Evolutionary conservation across 1,140 invertebrate genomes (phyloP).

Genomic region (Habropoda laboriosa): DNA sequence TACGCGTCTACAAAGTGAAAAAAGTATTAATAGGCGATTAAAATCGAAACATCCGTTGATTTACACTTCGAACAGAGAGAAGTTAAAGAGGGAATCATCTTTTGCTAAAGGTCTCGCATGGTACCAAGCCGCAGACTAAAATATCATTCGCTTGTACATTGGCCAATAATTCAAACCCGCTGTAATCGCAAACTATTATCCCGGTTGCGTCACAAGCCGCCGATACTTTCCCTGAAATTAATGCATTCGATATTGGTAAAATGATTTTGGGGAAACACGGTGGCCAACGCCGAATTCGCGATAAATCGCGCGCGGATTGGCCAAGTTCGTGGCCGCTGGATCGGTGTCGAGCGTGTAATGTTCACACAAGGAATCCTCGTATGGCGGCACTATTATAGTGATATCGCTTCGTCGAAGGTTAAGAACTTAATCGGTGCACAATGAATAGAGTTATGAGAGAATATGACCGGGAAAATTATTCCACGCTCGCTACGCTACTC

Average conservation of each 20-base stretch:
- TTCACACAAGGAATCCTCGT: not conserved
- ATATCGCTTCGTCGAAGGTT: constrained; percentile 20
- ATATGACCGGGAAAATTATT: constrained; percentile 46
- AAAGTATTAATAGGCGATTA: too few species aligned
- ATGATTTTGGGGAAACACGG: not conserved
- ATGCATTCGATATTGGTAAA: not conserved
- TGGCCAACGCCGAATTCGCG: not conserved
- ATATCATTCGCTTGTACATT: not conserved
- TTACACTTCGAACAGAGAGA: too few species aligned
- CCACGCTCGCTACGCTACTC: constrained; percentile 37
- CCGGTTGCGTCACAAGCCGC: too few species aligned
- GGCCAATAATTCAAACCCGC: not conserved
- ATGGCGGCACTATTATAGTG: constrained; percentile 31
- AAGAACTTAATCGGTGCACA: constrained; percentile 49
- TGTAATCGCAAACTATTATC: too few species aligned
- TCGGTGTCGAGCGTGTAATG: not conserved
- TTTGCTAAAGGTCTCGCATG: too few species aligned
- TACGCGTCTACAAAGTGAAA: too few species aligned
- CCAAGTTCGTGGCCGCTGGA: too few species aligned
- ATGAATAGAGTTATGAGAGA: constrained; percentile 41
- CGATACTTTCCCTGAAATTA: not conserved
- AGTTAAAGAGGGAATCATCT: too few species aligned
- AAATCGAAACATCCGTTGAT: too few species aligned
- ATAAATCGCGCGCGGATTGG: too few species aligned
- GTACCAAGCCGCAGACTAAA: too few species aligned